Percentiles rank a stretch among this genome's conserved stretches.
Conservation (phyloP, 2,797 vertebrate species). For the Falco biarmicus region DNA sequence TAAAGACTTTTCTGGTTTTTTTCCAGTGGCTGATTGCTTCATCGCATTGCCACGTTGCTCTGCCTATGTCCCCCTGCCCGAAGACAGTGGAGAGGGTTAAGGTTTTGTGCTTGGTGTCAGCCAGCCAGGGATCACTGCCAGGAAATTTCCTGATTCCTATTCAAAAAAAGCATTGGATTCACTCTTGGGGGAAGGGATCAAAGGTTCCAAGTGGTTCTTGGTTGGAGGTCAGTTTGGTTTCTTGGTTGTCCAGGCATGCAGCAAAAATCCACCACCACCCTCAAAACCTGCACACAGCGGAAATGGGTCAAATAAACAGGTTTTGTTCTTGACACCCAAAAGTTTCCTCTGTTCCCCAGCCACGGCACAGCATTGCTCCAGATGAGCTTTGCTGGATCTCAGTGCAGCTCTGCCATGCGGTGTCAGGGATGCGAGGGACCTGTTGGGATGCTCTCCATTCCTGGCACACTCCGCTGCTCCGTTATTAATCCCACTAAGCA, state of each 20-base stretch:
- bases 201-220: not conserved
- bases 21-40: not conserved
- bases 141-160: conserved; percentile 39
- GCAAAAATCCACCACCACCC: not conserved
- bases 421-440: not conserved
- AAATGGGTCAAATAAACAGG: not conserved
- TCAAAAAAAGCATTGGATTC: conserved; percentile 3
- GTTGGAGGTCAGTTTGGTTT: not conserved
- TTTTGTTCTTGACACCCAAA: not conserved
- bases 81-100: conserved; percentile 35
- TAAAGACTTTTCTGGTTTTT: not conserved
- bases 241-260: not conserved
- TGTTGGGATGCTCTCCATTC: not conserved
- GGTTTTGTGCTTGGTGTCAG: not conserved
- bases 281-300: not conserved
- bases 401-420: accelerated
- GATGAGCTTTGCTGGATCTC: not conserved
- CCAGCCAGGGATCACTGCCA: not conserved
- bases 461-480: not conserved
- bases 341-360: not conserved
- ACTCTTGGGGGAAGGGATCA: not conserved
- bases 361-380: accelerated
- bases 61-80: not conserved
- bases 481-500: not conserved
- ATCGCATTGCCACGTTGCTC: accelerated